Evolutionary conservation across 2,113 vertebrate species (phyloP).

Genomic region (Oophaga pumilio): DNA sequence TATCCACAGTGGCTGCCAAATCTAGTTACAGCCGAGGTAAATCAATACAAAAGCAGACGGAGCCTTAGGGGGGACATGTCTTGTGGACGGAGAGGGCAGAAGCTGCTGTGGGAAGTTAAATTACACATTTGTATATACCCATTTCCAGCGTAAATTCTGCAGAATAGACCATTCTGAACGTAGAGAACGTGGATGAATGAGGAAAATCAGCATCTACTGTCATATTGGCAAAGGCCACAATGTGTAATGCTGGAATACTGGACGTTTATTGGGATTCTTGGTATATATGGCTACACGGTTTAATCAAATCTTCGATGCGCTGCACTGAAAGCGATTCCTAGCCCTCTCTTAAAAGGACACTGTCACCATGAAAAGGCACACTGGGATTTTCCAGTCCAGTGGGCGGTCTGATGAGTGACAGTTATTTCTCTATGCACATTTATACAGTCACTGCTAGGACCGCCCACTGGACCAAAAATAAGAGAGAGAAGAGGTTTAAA

Average conservation of each 20-base stretch:
- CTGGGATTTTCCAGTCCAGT: no score
- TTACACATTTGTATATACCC: background rate
- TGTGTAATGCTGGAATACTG: background rate
- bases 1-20: conserved; percentile 16
- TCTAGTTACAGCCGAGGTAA: background rate
- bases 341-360: background rate
- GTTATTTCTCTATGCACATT: no score
- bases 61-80: background rate
- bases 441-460: no score
- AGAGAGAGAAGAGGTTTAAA: no score
- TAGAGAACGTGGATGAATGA: background rate
- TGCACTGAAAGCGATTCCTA: background rate
- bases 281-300: background rate
- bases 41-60: conserved; percentile 6
- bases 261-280: no score
- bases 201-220: background rate
- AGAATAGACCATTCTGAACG: background rate
- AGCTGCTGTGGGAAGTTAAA: background rate
- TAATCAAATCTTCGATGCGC: background rate
- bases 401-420: no score
- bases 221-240: background rate
- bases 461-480: no score
- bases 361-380: no score
- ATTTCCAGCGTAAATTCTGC: background rate
- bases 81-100: background rate